phyloP scores from a whole-genome alignment of 2,888 invertebrate species.

The Cantharis lateralis region DNA sequence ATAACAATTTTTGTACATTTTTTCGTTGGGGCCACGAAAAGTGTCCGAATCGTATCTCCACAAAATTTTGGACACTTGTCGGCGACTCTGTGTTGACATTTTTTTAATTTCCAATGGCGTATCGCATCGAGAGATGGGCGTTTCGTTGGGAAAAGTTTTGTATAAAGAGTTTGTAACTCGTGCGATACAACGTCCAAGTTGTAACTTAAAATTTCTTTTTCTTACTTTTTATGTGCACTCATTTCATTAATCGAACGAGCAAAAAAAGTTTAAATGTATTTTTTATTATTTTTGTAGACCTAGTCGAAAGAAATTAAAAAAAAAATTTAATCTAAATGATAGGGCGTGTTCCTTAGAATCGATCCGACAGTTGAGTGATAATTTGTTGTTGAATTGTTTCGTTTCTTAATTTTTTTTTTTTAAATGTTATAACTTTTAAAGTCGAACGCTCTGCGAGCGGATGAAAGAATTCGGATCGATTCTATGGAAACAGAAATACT shows the following conservation, averaged over 20 bases:
- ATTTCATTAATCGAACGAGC: constrained; percentile 12
- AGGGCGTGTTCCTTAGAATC: background rate
- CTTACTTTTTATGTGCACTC: constrained; percentile 6
- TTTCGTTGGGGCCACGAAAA: background rate
- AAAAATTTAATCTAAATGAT: constrained; percentile 12
- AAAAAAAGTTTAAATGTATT: constrained; percentile 14
- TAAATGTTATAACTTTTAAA: background rate
- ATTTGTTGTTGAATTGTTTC: background rate
- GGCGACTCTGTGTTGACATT: background rate
- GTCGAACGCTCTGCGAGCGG: background rate
- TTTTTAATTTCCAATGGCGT: background rate
- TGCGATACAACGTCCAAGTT: constrained; percentile 5
- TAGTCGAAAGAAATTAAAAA: constrained; percentile 18
- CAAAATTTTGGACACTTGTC: background rate
- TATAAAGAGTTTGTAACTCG: constrained; percentile 1
- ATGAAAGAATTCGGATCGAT: background rate
- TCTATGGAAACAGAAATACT: background rate
- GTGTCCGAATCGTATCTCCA: background rate
- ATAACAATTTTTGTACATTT: background rate
- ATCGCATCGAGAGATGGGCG: background rate
- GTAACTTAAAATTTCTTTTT: constrained; percentile 14
- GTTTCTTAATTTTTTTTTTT: background rate
- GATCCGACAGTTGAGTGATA: background rate
- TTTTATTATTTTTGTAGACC: constrained; percentile 30
- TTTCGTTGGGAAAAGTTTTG: background rate